Conservation (phyloP, 2,113 vertebrate species). For the Hippolais icterina region DNA sequence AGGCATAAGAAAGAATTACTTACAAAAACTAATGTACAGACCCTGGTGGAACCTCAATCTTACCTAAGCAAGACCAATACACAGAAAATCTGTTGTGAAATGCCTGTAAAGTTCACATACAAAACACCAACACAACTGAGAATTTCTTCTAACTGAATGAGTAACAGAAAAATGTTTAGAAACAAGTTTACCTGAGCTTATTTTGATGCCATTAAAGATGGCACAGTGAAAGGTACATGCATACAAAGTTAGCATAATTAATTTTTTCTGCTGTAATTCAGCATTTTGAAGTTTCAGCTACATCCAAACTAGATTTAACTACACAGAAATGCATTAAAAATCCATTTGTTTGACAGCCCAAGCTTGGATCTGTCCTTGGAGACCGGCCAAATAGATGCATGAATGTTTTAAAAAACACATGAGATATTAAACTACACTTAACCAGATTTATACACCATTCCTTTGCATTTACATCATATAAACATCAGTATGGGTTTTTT, state of each 20-base stretch:
- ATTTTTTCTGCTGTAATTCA: background rate
- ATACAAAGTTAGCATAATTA: background rate
- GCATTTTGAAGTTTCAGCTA: background rate
- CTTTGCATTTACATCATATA: constrained; percentile 5
- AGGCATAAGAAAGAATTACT: background rate
- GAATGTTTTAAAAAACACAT: background rate
- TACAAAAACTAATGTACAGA: background rate
- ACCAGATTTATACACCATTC: constrained; percentile 1
- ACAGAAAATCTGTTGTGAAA: background rate
- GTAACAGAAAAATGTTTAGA: background rate
- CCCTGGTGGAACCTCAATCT: background rate
- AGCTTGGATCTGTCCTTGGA: background rate
- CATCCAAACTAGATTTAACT: background rate
- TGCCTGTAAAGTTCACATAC: background rate
- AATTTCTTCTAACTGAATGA: background rate
- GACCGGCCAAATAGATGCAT: background rate
- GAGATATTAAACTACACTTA: constrained; percentile 1
- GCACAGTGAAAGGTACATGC: background rate
- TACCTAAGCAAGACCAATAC: background rate
- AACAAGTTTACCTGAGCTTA: background rate
- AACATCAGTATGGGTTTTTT: constrained; percentile 3
- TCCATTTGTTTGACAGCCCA: constrained; percentile 22
- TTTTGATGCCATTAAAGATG: background rate
- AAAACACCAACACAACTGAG: background rate
- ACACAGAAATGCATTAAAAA: background rate